phyloP scores from a whole-genome alignment of 2,888 invertebrate genomes.

The Furcula furcula region DNA sequence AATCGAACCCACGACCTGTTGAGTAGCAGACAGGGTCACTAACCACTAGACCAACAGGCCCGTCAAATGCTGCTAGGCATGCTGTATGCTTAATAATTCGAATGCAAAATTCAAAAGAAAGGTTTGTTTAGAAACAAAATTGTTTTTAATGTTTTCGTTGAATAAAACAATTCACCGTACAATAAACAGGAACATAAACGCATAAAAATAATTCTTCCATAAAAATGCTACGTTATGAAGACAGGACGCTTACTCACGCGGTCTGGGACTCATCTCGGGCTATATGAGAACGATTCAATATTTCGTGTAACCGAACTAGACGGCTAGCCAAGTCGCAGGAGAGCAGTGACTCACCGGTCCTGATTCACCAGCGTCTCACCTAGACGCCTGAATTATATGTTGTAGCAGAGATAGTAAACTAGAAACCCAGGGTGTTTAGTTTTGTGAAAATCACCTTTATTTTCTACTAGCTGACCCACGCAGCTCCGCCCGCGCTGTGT shows the following conservation, averaged over 20 bases:
- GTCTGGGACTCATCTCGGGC: slow-evolving; percentile 40
- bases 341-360: slow-evolving; percentile 27
- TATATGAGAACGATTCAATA: slow-evolving; percentile 40
- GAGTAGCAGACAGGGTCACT: no score
- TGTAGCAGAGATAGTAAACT: slow-evolving; percentile 2
- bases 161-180: neutral
- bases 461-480: no score
- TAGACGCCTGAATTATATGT: slow-evolving; percentile 46
- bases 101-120: no score
- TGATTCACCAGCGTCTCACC: slow-evolving; percentile 41
- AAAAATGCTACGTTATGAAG: slow-evolving; percentile 13
- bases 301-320: slow-evolving; percentile 40
- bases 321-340: slow-evolving; percentile 18
- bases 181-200: slow-evolving; percentile 7
- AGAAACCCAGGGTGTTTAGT: no score
- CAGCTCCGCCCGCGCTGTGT: no score
- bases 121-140: no score
- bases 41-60: no score
- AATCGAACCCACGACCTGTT: no score
- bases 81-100: no score
- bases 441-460: no score
- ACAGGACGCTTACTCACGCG: slow-evolving; percentile 36
- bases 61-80: no score
- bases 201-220: slow-evolving; percentile 17
- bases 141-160: no score